Evolutionary conservation across 2,113 vertebrate genomes (phyloP).

Genomic region (Petromus typicus): DNA sequence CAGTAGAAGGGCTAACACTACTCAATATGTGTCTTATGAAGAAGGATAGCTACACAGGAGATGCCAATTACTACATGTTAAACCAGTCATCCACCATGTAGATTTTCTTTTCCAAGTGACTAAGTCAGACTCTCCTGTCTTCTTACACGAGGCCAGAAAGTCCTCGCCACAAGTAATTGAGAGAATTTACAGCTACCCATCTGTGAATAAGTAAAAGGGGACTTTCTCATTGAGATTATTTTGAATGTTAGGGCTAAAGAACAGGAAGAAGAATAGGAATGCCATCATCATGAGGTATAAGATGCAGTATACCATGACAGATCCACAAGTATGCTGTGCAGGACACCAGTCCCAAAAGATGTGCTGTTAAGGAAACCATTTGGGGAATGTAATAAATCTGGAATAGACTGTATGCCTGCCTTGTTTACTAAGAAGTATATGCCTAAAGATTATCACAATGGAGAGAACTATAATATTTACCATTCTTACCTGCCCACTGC

Average conservation of each 20-base stretch:
- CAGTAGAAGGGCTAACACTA: constrained; percentile 32
- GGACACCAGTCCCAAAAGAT: background rate
- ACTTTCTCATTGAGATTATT: background rate
- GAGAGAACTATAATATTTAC: background rate
- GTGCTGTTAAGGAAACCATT: background rate
- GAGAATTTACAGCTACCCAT: background rate
- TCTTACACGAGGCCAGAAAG: constrained; percentile 15
- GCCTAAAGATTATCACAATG: background rate
- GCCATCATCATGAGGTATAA: background rate
- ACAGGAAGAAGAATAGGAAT: background rate
- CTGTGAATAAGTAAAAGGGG: background rate
- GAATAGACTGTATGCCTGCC: background rate
- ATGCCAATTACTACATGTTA: background rate
- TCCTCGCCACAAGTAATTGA: constrained; percentile 18
- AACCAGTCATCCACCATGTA: background rate
- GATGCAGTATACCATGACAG: background rate
- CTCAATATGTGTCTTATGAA: background rate
- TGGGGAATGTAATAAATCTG: background rate
- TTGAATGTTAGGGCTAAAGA: background rate
- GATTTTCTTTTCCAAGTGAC: constrained; percentile 14
- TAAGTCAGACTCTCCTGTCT: constrained; percentile 37
- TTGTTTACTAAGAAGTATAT: background rate
- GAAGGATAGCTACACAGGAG: background rate
- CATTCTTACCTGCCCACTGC: background rate
- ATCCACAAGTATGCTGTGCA: background rate